Evolutionary conservation across 2,113 vertebrate genomes (phyloP).

Genomic region (Pedionomus torquatus): DNA sequence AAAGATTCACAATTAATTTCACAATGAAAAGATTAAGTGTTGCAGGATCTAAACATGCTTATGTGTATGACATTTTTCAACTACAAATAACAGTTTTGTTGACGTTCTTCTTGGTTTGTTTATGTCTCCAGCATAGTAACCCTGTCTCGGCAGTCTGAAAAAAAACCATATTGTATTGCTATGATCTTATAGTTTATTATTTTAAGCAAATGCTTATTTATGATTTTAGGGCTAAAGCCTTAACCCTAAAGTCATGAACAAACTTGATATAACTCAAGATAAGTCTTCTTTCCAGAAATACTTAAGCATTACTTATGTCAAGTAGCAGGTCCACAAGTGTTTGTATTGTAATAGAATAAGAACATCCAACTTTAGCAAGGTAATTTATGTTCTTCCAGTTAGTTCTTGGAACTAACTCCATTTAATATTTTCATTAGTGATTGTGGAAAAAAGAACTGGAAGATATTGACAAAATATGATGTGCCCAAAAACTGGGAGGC

Average conservation of each 20-base stretch:
- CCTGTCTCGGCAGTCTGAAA: neutral
- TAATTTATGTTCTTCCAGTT: neutral
- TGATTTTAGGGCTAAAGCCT: neutral
- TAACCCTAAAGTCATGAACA: neutral
- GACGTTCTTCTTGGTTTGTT: neutral
- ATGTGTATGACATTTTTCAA: neutral
- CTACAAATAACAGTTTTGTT: neutral
- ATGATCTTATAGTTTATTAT: neutral
- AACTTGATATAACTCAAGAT: neutral
- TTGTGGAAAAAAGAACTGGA: neutral
- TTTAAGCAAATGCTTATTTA: neutral
- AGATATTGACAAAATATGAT: neutral
- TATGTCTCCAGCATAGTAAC: neutral
- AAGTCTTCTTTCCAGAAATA: neutral
- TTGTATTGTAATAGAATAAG: neutral
- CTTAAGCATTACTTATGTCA: neutral
- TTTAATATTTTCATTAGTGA: neutral
- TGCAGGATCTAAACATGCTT: neutral
- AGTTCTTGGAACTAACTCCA: neutral
- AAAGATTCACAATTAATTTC: neutral
- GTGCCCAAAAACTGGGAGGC: neutral
- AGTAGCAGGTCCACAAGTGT: neutral
- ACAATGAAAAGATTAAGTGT: neutral
- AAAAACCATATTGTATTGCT: neutral
- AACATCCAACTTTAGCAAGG: neutral